Evolutionary conservation across 2,797 vertebrate species (phyloP).

Genomic region (Platalea minor): DNA sequence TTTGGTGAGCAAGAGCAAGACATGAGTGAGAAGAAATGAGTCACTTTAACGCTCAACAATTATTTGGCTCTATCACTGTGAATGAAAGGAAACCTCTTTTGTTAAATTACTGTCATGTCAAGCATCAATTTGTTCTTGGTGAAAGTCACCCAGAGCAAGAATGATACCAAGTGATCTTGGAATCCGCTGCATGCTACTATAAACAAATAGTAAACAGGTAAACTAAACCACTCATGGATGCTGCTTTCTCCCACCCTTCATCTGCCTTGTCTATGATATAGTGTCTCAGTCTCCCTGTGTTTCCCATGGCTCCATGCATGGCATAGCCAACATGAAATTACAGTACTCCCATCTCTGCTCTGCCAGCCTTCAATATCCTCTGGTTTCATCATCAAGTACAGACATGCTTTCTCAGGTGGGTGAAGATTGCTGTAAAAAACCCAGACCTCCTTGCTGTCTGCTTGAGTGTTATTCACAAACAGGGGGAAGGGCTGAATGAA

Average conservation of each 20-base stretch:
- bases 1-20: background rate
- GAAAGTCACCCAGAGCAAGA: background rate
- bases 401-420: background rate
- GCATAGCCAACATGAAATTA: background rate
- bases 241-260: background rate
- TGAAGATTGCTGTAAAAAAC: background rate
- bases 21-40: background rate
- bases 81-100: background rate
- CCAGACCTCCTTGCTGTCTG: background rate
- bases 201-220: background rate
- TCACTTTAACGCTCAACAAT: background rate
- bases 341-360: background rate
- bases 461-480: background rate
- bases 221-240: background rate
- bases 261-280: background rate
- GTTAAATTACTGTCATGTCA: background rate
- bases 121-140: background rate
- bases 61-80: background rate
- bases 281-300: background rate
- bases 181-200: background rate
- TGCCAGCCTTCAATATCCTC: background rate
- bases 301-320: background rate
- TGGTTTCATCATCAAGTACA: background rate
- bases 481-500: background rate
- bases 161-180: background rate